Base-by-base conservation (phyloP, 2,888 invertebrate species). In the Xestobium rufovillosum region DNA sequence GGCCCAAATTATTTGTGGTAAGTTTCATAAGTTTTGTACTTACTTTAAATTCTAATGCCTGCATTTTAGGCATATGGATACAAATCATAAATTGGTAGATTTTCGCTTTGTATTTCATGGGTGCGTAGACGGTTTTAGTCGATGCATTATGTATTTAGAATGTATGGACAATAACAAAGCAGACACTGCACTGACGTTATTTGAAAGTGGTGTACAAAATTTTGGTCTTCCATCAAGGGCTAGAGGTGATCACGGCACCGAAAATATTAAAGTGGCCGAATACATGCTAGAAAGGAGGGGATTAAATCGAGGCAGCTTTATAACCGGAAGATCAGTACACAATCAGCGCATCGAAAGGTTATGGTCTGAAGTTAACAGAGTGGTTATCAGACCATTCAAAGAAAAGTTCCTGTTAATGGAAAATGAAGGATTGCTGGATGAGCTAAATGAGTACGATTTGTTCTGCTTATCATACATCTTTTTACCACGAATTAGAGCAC, bases 21-120 rank as follows among this genome's bases (percentile, higher is more conserved):
- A n/a, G n/a, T n/a, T n/a, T n/a, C n/a, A n/a, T n/a, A n/a, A n/a
- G n/a, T n/a, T n/a, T n/a, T n/a, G n/a, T n/a, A n/a, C n/a, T n/a
- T n/a, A n/a, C n/a, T n/a, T n/a, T n/a, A n/a, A n/a, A n/a, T n/a
- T n/a, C n/a, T n/a, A n/a, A n/a, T n/a, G n/a, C n/a, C n/a, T n/a
- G n/a, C n/a, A n/a, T n/a, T n/a, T n/a, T n/a, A n/a, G n/a, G 40
- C 40, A 40, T 37, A 36, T 40, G 11, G 41, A 41, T 14, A 27
- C 41, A 4, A 38, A 38, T 27, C 41, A 41, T 17, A 41, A 41
- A 30, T 16, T 41, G 8, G 28, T 37, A 16, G 11, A 2, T 9
- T 41, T 28, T 29, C 32, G 37, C 13, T 41, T 41, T 38, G 41
- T 41, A 11, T 41, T 14, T 26, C 40, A 40, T 15, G 40, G 40